Evolutionary conservation across 2,113 vertebrate species (phyloP).

Genomic region (Turnix velox): DNA sequence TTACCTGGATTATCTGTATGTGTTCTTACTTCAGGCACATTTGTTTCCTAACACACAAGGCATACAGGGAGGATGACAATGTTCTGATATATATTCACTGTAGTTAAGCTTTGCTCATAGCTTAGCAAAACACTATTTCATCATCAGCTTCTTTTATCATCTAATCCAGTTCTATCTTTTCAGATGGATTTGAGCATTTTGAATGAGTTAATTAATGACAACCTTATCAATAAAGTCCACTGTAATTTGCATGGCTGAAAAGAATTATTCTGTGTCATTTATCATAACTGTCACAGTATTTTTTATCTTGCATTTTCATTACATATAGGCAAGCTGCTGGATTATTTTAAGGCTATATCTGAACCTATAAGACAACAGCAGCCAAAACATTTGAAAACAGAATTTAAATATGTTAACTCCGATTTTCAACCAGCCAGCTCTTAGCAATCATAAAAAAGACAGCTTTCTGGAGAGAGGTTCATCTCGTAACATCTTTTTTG

Average conservation of each 20-base stretch:
- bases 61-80: neutral
- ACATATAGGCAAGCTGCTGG: neutral
- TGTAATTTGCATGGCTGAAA: neutral
- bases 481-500: neutral
- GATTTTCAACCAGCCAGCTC: neutral
- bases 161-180: neutral
- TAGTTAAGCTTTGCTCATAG: neutral
- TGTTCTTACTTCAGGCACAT: neutral
- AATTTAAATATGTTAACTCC: neutral
- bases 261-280: neutral
- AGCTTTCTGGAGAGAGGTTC: neutral
- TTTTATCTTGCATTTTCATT: neutral
- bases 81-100: neutral
- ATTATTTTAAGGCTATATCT: conserved; percentile 17
- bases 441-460: neutral
- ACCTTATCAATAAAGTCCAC: neutral
- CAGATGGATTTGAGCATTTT: neutral
- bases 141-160: neutral
- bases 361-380: neutral
- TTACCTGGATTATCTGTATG: neutral
- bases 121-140: neutral
- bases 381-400: neutral
- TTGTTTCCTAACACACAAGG: neutral
- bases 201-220: neutral
- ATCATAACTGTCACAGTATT: neutral